phyloP scores from a whole-genome alignment of 2,888 invertebrate genomes.

The Tetrapedia diversipes region DNA sequence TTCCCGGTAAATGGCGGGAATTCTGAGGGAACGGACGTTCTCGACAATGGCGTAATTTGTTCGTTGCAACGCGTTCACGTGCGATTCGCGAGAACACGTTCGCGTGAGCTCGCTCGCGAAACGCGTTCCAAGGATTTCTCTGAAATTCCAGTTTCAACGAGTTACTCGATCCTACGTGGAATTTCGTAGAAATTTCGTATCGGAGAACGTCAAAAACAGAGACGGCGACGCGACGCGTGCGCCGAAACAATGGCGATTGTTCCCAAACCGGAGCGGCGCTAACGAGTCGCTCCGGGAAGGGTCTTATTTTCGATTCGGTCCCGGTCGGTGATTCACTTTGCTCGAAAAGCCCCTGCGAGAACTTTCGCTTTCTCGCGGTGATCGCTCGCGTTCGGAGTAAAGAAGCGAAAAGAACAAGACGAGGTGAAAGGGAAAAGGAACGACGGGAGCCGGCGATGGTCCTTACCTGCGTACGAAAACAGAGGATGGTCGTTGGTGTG shows the following conservation, averaged over 20 bases:
- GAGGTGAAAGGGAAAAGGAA: constrained; percentile 51
- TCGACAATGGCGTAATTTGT: background rate
- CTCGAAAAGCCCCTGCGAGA: constrained; percentile 1
- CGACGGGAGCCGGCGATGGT: background rate
- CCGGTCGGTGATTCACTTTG: background rate
- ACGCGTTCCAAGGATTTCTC: background rate
- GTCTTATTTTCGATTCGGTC: background rate
- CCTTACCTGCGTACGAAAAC: constrained; percentile 91
- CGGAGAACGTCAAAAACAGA: background rate
- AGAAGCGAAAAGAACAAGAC: constrained; percentile 1
- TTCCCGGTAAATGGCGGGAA: too few species aligned
- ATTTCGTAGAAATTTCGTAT: constrained; percentile 4
- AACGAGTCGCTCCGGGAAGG: too few species aligned
- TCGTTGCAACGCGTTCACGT: background rate
- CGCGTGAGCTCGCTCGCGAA: constrained; percentile 5
- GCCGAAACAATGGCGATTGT: background rate
- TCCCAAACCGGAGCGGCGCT: background rate
- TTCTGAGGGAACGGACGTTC: background rate
- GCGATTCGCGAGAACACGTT: constrained; percentile 40
- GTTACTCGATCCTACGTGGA: constrained; percentile 7
- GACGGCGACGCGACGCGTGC: background rate
- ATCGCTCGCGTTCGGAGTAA: background rate
- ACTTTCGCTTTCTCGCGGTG: constrained; percentile 54
- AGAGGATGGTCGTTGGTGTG: constrained; percentile 92
- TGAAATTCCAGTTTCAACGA: background rate